phyloP scores from a whole-genome alignment of 2,797 vertebrate species.

The Aotus griseimembra region DNA sequence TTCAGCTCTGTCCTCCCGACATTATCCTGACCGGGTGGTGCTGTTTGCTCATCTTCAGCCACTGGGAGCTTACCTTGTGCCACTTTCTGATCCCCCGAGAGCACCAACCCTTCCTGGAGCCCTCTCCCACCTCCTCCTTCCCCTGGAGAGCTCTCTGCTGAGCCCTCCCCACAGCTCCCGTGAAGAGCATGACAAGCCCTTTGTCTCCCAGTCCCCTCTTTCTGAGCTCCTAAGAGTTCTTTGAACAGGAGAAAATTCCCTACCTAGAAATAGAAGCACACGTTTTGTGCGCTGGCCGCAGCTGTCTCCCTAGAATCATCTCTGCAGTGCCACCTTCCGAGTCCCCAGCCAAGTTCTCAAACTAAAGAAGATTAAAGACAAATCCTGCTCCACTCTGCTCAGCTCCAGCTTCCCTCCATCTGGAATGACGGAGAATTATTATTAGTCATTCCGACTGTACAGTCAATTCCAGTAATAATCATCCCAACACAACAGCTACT shows the following conservation, averaged over 20 bases:
- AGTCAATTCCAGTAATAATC: background rate
- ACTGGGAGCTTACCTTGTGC: too few species aligned
- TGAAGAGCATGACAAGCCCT: background rate
- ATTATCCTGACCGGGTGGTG: background rate
- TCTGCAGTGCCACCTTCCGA: background rate
- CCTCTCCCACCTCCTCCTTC: background rate
- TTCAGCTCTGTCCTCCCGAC: background rate
- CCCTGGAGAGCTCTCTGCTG: background rate
- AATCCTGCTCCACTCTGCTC: background rate
- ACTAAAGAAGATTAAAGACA: background rate
- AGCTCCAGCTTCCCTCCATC: background rate
- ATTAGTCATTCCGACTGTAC: background rate
- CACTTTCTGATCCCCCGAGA: rapidly evolving
- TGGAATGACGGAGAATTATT: background rate
- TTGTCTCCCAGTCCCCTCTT: background rate
- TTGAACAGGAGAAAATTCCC: background rate
- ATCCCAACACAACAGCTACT: background rate
- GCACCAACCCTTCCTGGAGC: background rate
- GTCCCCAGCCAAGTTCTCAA: background rate
- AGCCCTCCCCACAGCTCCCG: background rate
- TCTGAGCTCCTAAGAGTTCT: background rate
- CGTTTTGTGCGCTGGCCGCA: background rate
- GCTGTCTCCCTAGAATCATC: background rate
- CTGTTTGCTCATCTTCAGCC: background rate
- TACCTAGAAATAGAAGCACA: background rate